These are phyloP conservation scores for Chymomyza fuscimana DNA, from an alignment of 2,888 invertebrate species.

Conservation along the genomic window DNA sequence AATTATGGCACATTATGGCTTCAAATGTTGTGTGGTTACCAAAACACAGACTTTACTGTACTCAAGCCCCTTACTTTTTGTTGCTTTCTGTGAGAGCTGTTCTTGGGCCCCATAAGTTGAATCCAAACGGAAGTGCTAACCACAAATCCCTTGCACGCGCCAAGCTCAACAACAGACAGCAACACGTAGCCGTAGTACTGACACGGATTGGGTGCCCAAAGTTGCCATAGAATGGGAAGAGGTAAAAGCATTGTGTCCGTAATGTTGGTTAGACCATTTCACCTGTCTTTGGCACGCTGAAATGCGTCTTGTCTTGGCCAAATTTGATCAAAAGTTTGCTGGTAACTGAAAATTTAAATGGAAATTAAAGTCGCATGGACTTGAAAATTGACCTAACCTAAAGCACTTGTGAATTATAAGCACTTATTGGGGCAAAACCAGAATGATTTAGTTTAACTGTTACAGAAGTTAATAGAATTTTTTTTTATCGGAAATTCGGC, in stretches of 20 bases:
- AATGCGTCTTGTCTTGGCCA: neutral
- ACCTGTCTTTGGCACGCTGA: neutral
- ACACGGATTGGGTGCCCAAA: neutral
- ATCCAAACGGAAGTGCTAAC: conserved; percentile 19
- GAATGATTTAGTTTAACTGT: too few species aligned
- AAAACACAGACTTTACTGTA: neutral
- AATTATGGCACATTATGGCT: neutral
- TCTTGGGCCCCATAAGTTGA: neutral
- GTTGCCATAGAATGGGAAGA: neutral
- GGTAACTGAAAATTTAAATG: too few species aligned
- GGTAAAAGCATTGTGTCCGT: neutral
- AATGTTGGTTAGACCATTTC: neutral
- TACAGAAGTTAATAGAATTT: too few species aligned
- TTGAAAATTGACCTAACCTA: too few species aligned
- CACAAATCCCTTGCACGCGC: conserved; percentile 67
- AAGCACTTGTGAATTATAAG: too few species aligned
- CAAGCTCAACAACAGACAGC: neutral
- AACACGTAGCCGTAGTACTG: neutral
- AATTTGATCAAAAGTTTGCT: conserved; percentile 14
- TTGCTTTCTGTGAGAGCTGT: neutral
- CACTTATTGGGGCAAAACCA: too few species aligned
- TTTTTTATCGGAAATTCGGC: too few species aligned
- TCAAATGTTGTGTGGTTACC: neutral
- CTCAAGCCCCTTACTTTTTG: conserved; percentile 1
- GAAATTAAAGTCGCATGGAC: too few species aligned